Conservation (phyloP, 2,888 invertebrate genomes). For the Gandaritis pyraliata region DNA sequence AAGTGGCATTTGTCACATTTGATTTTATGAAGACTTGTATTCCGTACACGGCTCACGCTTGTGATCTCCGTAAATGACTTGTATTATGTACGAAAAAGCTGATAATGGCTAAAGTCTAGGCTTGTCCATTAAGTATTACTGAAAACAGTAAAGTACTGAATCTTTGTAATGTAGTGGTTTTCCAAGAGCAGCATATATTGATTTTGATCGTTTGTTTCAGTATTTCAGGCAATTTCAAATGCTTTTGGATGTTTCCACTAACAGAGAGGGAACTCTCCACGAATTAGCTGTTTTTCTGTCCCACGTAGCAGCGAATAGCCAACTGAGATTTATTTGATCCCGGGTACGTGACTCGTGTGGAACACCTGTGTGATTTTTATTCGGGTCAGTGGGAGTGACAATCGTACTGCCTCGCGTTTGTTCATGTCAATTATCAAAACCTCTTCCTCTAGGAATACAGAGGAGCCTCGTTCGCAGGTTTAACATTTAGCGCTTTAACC, state of each 20-base stretch:
- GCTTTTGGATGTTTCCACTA: neutral
- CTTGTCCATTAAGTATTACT: too few relatives aligned
- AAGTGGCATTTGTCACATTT: slow-evolving; percentile 3
- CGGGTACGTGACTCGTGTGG: slow-evolving; percentile 18
- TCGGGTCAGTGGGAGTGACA: slow-evolving; percentile 7
- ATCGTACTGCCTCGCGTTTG: slow-evolving; percentile 1
- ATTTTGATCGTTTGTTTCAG: too few relatives aligned
- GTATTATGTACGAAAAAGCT: too few relatives aligned
- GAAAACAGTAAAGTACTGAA: too few relatives aligned
- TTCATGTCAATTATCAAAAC: neutral
- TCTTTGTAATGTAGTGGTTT: too few relatives aligned
- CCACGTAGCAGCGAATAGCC: slow-evolving; percentile 24
- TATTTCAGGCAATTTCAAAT: neutral
- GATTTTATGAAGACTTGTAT: neutral
- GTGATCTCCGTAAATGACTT: neutral
- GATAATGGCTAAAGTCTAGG: too few relatives aligned
- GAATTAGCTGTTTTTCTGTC: neutral
- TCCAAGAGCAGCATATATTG: too few relatives aligned
- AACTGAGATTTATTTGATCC: slow-evolving; percentile 32
- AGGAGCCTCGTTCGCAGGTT: neutral
- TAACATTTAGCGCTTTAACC: too few relatives aligned
- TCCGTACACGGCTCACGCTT: neutral
- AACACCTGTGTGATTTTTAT: slow-evolving; percentile 28
- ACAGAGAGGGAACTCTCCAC: neutral
- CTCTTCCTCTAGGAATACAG: neutral